Evolutionary conservation across 2,888 invertebrate genomes (phyloP).

Genomic region (Pachycephus smyrnensis): DNA sequence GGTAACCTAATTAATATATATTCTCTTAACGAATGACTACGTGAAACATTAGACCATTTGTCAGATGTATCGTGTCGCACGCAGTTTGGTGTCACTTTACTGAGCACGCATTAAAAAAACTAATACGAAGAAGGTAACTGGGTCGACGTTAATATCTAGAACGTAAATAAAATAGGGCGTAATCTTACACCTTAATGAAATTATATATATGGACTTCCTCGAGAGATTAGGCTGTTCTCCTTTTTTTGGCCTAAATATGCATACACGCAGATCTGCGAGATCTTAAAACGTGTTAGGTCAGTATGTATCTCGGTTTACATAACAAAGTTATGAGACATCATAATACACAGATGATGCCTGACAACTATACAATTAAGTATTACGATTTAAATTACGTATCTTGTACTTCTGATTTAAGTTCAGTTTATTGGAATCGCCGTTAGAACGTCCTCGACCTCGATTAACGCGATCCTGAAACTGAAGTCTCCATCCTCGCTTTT

Average conservation of each 20-base stretch:
- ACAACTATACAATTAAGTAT: neutral
- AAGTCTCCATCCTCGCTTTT: neutral
- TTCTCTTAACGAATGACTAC: neutral
- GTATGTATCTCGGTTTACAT: conserved; percentile 30
- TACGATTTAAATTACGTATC: neutral
- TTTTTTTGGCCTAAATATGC: neutral
- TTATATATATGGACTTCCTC: neutral
- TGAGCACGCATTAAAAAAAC: neutral
- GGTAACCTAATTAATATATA: neutral
- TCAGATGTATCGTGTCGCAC: neutral
- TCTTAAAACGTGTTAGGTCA: conserved; percentile 21
- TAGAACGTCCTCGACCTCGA: neutral
- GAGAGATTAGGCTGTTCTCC: neutral
- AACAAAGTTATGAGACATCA: conserved; percentile 24
- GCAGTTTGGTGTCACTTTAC: neutral
- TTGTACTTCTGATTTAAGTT: neutral
- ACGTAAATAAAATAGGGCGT: neutral
- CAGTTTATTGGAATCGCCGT: neutral
- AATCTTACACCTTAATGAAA: neutral
- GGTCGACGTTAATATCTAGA: neutral
- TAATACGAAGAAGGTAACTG: neutral
- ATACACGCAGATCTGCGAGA: neutral
- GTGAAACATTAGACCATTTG: neutral
- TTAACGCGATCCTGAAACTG: neutral
- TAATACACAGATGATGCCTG: neutral